Base-by-base conservation (phyloP, 1,140 invertebrate genomes). In the Ladona fulva region DNA sequence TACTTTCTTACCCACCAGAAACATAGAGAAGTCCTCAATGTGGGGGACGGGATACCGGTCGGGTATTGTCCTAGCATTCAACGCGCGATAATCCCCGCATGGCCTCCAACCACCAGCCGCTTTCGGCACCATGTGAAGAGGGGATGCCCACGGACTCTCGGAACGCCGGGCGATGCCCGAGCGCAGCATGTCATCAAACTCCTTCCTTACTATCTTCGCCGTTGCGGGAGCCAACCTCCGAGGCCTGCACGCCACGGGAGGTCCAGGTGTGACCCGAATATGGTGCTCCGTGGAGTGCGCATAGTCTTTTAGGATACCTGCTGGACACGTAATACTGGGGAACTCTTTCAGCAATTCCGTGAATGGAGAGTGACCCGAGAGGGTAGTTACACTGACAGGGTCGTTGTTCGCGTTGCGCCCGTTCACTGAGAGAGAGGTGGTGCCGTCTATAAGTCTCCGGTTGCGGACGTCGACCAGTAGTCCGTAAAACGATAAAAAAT, bases 11-110 rank as follows among this genome's bases (percentile, higher is more conserved):
- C 82, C 83, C 1, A 75, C 78, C n/a, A 88, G 77, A 10, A 78
- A 79, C 75, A 84, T 80, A 10, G 86, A 79, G 12, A 82, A 80
- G 73, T 86, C 84, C 14, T 87, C 77, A 10, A 82, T 80, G 42
- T 80, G 75, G 0, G 82, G 82, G 0, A 84, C 78, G 0, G 74
- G 24, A 78, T 78, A 22, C 42, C 42, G 24, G 75, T 75, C 74
- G 44, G 37, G 25, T 25, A 24, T 24, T 74, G 85, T 88, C 0
- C 82, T 66, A 0, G 80, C 78, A 80, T 83, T 82, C 0, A 83
- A 74, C 14, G 75, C 76, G 0, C 82, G 77, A 29, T 82, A 84
- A 42, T 83, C 82, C 0, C 81, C 82, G 29, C 82, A 83, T 1
- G 82, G 82, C n/a, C 82, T n/a, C 74, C 75, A 78, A 24, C 24